These are phyloP conservation scores for Thecocarcelia acutangulata DNA, from an alignment of 2,888 invertebrate species.

Conservation along the genomic window DNA sequence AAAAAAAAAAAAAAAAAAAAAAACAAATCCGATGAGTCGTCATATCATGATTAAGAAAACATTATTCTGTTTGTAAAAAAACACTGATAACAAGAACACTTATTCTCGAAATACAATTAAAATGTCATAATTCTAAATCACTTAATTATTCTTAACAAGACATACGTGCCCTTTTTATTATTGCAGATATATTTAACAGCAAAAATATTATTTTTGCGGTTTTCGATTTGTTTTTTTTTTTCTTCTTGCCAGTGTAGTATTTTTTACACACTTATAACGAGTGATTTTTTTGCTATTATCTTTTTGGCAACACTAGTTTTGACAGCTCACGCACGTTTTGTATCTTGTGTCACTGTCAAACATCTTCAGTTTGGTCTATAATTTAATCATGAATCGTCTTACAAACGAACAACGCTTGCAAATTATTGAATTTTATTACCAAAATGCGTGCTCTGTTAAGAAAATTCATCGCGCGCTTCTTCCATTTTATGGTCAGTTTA, in stretches of 20 bases:
- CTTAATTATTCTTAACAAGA: constrained; percentile 10
- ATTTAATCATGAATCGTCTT: no score
- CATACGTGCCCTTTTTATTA: background rate
- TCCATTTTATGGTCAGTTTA: no score
- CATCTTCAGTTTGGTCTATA: no score
- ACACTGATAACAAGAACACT: constrained; percentile 26
- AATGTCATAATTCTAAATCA: constrained; percentile 37
- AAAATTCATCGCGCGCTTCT: no score
- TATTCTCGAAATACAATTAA: background rate
- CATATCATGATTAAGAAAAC: constrained; percentile 19
- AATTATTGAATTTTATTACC: no score
- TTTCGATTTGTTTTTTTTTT: background rate
- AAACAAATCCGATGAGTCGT: constrained; percentile 6
- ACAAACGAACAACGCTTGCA: no score
- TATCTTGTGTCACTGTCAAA: no score
- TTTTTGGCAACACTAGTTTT: no score
- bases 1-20: constrained; percentile 1
- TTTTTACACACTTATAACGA: constrained; percentile 7
- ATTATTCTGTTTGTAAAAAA: constrained; percentile 4
- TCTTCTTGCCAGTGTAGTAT: background rate
- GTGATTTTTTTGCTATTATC: no score
- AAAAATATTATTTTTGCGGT: constrained; percentile 23
- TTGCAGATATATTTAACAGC: background rate
- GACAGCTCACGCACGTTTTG: no score
- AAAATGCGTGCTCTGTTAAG: no score